Percentiles rank a stretch among this genome's conserved stretches.
phyloP scores from a whole-genome alignment of 2,888 invertebrate species.

The Rhamphomyia laevipes region DNA sequence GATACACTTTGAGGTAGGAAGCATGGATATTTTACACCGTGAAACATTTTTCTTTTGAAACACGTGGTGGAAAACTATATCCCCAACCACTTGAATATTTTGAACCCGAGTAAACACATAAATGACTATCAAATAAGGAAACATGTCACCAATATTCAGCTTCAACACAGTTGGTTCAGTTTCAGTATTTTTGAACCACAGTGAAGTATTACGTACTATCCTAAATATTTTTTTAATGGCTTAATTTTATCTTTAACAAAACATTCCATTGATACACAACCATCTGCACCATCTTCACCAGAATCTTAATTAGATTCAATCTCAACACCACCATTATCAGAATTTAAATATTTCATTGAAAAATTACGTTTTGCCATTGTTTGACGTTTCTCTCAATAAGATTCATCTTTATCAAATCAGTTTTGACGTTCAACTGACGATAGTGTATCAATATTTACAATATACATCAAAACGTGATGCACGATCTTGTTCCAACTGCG shows the following conservation, averaged over 20 bases:
- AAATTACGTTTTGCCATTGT: slow-evolving; percentile 40
- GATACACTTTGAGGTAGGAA: too few relatives aligned
- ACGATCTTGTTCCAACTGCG: slow-evolving; percentile 65
- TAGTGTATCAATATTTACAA: slow-evolving; percentile 76
- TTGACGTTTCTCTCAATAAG: slow-evolving; percentile 58
- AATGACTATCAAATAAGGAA: slow-evolving; percentile 60
- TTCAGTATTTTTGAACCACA: slow-evolving; percentile 64
- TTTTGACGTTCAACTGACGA: slow-evolving; percentile 65
- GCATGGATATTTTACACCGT: slow-evolving; percentile 72
- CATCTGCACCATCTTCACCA: slow-evolving; percentile 53
- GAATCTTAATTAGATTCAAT: slow-evolving; percentile 35
- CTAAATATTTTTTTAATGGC: slow-evolving; percentile 66
- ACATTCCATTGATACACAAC: slow-evolving; percentile 47
- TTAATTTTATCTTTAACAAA: slow-evolving; percentile 68
- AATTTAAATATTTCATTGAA: slow-evolving; percentile 34
- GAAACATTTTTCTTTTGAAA: slow-evolving; percentile 56
- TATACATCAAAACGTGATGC: slow-evolving; percentile 80
- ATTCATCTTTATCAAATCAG: slow-evolving; percentile 59
- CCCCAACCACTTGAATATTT: slow-evolving; percentile 79
- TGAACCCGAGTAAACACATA: slow-evolving; percentile 76
- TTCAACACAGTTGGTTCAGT: slow-evolving; percentile 57
- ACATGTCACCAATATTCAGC: slow-evolving; percentile 75
- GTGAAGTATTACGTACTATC: slow-evolving; percentile 66
- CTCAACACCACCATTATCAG: slow-evolving; percentile 36
- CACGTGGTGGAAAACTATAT: slow-evolving; percentile 66